A percentile compares a stretch with the other conserved stretches of the same genome.
Conservation (phyloP, 1,140 invertebrate species). For the Penaeus indicus region DNA sequence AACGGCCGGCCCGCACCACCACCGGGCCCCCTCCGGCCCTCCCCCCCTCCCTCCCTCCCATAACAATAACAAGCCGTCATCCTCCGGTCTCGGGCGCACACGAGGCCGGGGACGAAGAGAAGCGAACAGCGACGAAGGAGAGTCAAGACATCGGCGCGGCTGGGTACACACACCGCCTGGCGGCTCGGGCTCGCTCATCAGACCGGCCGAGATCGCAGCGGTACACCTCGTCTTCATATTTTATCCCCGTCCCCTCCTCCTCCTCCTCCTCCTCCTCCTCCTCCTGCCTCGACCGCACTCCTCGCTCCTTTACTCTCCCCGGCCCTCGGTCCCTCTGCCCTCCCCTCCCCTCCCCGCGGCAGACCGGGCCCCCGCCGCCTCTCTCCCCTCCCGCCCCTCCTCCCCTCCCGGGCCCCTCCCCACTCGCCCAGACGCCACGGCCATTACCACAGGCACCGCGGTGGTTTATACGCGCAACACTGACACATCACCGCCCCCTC, state of each 20-base stretch:
- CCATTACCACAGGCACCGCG: constrained; percentile 42
- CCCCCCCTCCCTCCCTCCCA: constrained; percentile 34
- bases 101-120: constrained; percentile 23
- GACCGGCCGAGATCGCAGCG: constrained; percentile 50
- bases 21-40: neutral
- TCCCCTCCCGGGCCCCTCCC: neutral
- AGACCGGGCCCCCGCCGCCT: neutral
- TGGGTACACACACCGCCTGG: constrained; percentile 1
- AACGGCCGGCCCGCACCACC: neutral
- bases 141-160: constrained; percentile 27
- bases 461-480: constrained; percentile 46
- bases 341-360: neutral
- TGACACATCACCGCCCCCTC: constrained; percentile 41
- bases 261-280: neutral
- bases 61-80: constrained; percentile 58
- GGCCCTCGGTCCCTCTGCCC: neutral
- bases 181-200: constrained; percentile 47
- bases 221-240: constrained; percentile 61
- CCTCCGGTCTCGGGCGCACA: constrained; percentile 19
- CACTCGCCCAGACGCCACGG: constrained; percentile 8
- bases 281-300: neutral
- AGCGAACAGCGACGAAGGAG: constrained; percentile 38
- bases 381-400: neutral
- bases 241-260: constrained; percentile 42
- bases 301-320: neutral